Conservation (phyloP, 1,140 invertebrate genomes). For the Amyelois transitella region DNA sequence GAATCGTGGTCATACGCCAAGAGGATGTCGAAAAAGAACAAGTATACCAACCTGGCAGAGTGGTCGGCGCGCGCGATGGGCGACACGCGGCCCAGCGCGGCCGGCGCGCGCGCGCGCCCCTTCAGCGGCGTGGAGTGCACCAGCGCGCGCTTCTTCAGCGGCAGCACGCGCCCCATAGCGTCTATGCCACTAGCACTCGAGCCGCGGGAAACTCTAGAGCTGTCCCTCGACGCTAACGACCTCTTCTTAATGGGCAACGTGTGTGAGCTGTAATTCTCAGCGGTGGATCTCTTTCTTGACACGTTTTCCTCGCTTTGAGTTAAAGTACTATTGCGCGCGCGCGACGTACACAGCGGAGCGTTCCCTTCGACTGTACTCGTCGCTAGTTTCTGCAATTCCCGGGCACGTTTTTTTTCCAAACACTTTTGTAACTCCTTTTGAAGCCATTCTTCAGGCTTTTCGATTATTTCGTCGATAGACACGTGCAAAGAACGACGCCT, state of each 20-base stretch:
- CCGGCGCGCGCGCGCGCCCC: constrained; percentile 23
- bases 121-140: constrained; percentile 52
- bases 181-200: constrained; percentile 3
- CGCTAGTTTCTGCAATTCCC: constrained; percentile 31
- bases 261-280: constrained; percentile 32
- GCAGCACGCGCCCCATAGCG: constrained; percentile 13
- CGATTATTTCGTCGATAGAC: constrained; percentile 30
- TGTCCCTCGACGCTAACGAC: constrained; percentile 20
- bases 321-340: constrained; percentile 19
- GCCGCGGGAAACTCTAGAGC: constrained; percentile 5
- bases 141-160: constrained; percentile 43
- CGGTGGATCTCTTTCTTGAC: constrained; percentile 22
- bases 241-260: constrained; percentile 53
- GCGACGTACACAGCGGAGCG: constrained; percentile 13
- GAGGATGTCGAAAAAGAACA: no score
- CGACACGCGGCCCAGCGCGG: constrained; percentile 38
- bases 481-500: constrained; percentile 30
- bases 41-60: not conserved
- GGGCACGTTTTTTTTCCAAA: not conserved
- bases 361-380: constrained; percentile 37
- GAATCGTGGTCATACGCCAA: no score
- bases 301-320: not conserved
- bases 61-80: constrained; percentile 30
- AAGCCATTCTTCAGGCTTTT: constrained; percentile 48
- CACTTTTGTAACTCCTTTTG: constrained; percentile 27